These are phyloP conservation scores for Poecile atricapillus DNA, from an alignment of 2,113 vertebrate genomes.

Conservation along the genomic window DNA sequence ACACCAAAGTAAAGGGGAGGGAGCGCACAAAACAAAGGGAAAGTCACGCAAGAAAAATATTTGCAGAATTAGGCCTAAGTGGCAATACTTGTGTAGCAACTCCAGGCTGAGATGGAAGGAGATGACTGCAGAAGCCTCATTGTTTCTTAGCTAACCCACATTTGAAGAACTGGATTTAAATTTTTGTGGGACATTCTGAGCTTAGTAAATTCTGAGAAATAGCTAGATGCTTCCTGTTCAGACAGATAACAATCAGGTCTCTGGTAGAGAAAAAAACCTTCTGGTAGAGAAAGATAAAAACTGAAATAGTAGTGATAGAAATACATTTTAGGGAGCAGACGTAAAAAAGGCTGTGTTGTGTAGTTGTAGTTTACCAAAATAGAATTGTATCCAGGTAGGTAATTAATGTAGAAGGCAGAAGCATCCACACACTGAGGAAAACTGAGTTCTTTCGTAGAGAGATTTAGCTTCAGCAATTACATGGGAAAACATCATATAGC, in stretches of 20 bases:
- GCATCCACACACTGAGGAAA: neutral
- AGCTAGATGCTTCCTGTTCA: neutral
- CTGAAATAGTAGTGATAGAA: neutral
- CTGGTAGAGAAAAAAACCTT: neutral
- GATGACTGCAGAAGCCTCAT: neutral
- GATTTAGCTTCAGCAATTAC: neutral
- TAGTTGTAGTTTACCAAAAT: neutral
- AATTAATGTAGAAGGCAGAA: neutral
- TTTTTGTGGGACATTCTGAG: neutral
- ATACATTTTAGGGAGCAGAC: neutral
- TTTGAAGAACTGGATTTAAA: neutral
- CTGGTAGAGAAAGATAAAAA: neutral
- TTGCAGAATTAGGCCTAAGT: neutral
- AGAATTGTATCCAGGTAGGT: neutral
- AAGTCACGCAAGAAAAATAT: neutral
- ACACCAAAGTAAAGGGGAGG: neutral
- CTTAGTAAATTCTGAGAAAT: slow-evolving; percentile 9
- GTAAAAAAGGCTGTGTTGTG: neutral
- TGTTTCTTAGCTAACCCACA: neutral
- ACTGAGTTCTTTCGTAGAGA: neutral
- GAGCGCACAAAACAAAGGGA: neutral
- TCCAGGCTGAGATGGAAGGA: neutral
- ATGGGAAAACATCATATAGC: neutral
- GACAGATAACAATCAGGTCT: neutral
- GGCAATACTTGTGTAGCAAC: neutral